Evolutionary conservation across 2,888 invertebrate species (phyloP), one percentile per base, ranked within the genome.

Genomic region (Desoria tigrina): DNA sequence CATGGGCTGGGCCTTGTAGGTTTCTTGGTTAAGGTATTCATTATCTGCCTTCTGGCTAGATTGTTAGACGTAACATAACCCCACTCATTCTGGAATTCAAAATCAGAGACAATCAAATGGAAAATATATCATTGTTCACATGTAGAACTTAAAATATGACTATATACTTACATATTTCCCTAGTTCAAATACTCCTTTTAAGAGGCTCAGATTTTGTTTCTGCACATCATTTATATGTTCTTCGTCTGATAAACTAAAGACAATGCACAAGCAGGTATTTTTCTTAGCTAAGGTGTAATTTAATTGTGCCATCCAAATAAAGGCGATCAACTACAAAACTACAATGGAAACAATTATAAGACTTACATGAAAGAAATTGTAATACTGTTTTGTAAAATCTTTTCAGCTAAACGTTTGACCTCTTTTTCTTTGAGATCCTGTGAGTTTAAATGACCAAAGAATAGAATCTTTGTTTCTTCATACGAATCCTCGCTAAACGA

Each of bases 401-500:
- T 18, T n/a, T 54, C 42, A 11, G 68, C 28, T n/a, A 57, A 61
- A 9, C 61, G 28, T 6, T 63, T 66, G 11, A 73, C 3, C 32
- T 68, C 42, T 9, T 11, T 45, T 32, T 69, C 68, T 11, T 59
- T 23, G 1, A 68, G 6, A 27, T 58, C 45, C 16, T 45, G 57
- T 6, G 63, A 57, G n/a, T 54, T 51, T 24, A 73, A 65, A 14
- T 63, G 53, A 9, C 65, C 61, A 59, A 74, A 69, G 42, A 64
- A 70, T 7, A 73, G 16, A 42, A 74, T 62, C 57, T 73, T 74
- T 42, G 54, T 66, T 2, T 50, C 42, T 23, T 49, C 63, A 55
- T 68, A 74, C 2, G 24, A 21, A 61, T 71, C 73, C 39, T 69
- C 58, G 59, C 74, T 74, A 28, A 42, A 68, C 61, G 45, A 45